Percentiles rank a stretch among this genome's conserved stretches.
These are phyloP conservation scores for Agrochola macilenta DNA, from an alignment of 2,888 invertebrate species.

Conservation along the genomic window DNA sequence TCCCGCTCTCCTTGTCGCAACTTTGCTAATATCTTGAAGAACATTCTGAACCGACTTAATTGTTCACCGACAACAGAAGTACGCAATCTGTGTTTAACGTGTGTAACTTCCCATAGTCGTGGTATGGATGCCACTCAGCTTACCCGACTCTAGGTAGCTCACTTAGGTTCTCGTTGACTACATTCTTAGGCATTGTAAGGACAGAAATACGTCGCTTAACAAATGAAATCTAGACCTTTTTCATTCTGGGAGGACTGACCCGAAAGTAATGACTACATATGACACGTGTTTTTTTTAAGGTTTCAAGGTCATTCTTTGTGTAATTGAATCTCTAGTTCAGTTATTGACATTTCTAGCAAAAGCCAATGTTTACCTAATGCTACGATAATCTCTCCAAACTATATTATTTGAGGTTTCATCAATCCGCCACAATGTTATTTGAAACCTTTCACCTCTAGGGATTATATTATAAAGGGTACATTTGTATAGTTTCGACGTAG, in stretches of 20 bases:
- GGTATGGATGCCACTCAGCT: conserved; percentile 53
- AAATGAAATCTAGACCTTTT: conserved; percentile 20
- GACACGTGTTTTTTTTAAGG: neutral
- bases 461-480: conserved; percentile 62
- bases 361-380: conserved; percentile 61
- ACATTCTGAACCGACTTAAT: conserved; percentile 78
- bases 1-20: conserved; percentile 77
- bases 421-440: conserved; percentile 57
- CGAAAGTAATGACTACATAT: neutral
- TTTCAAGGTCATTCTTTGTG: neutral
- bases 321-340: conserved; percentile 1
- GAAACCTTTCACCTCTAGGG: conserved; percentile 59
- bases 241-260: neutral
- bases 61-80: conserved; percentile 73
- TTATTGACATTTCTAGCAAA: conserved; percentile 29
- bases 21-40: conserved; percentile 82
- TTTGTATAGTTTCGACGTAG: conserved; percentile 49
- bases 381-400: conserved; percentile 61
- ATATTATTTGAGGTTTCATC: conserved; percentile 52
- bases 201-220: conserved; percentile 3
- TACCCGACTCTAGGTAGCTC: conserved; percentile 41
- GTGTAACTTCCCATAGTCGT: conserved; percentile 59
- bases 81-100: conserved; percentile 67
- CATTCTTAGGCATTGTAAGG: conserved; percentile 19
- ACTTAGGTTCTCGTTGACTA: conserved; percentile 36